A percentile compares a stretch with the other conserved stretches of the same genome.
These are phyloP conservation scores for Acyrthosiphon pisum DNA, from an alignment of 1,140 invertebrate species.

Conservation along the genomic window DNA sequence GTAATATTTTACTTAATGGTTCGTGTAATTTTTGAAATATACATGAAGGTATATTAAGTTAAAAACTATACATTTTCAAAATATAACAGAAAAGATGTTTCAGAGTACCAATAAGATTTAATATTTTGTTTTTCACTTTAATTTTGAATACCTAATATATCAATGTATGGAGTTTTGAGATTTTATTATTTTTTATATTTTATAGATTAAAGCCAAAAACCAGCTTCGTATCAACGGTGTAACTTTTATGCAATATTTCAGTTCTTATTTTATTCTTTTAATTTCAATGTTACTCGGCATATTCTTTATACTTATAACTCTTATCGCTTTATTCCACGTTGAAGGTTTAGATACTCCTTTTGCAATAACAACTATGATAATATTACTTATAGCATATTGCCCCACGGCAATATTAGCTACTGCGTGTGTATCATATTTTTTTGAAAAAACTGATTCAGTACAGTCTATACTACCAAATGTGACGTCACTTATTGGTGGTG, in stretches of 20 bases:
- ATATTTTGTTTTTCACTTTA: background rate
- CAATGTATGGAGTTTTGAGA: background rate
- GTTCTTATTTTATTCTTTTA: conserved; percentile 75
- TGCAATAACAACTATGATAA: conserved; percentile 73
- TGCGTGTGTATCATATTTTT: conserved; percentile 79
- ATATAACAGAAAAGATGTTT: background rate
- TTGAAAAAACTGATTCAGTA: conserved; percentile 82
- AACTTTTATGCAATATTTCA: conserved; percentile 78
- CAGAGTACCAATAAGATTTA: background rate
- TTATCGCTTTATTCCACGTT: conserved; percentile 75
- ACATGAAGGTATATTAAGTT: background rate
- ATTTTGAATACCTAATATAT: background rate
- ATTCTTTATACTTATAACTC: conserved; percentile 71
- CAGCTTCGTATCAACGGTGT: conserved; percentile 83
- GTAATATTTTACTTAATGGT: background rate
- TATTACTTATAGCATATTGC: conserved; percentile 76
- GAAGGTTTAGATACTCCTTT: conserved; percentile 73
- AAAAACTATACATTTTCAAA: background rate
- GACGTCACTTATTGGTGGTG: conserved; percentile 75
- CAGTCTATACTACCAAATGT: conserved; percentile 80
- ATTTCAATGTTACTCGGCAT: conserved; percentile 75
- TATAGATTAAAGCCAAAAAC: conserved; percentile 82
- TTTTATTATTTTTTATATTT: conserved; percentile 59
- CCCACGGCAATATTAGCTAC: conserved; percentile 78
- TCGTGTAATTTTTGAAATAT: background rate